Evolutionary conservation across 2,113 vertebrate genomes (phyloP).

Genomic region (Ictalurus furcatus): DNA sequence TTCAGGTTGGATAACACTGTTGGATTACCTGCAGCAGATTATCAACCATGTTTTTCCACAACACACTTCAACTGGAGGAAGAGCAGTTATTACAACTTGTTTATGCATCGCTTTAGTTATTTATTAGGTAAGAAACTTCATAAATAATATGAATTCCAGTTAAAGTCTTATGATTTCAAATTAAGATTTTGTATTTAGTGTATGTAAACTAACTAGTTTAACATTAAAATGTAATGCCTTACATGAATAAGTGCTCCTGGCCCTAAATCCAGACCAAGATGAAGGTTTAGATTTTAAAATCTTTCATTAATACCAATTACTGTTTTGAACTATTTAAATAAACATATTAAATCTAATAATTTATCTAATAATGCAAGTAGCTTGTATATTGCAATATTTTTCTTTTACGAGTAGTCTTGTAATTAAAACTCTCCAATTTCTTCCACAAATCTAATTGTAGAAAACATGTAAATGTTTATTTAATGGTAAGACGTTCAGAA

Average conservation of each 20-base stretch:
- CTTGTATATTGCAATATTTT: not conserved
- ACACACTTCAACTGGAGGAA: conserved; percentile 54
- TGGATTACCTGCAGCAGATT: conserved; percentile 61
- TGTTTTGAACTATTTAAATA: no score
- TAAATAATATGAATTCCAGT: not conserved
- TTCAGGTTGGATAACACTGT: not conserved
- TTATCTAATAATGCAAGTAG: not conserved
- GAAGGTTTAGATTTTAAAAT: not conserved
- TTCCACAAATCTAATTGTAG: not conserved
- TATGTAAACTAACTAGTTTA: not conserved
- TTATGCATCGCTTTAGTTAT: conserved; percentile 32
- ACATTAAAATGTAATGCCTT: not conserved
- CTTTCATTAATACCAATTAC: not conserved
- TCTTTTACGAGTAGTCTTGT: not conserved
- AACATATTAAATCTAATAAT: not conserved
- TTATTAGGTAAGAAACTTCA: conserved; percentile 61
- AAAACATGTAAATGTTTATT: not conserved
- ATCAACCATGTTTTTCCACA: conserved; percentile 56
- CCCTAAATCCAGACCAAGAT: not conserved
- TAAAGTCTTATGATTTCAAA: not conserved
- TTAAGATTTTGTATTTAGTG: not conserved
- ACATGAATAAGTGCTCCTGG: not conserved
- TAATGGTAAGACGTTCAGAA: not conserved
- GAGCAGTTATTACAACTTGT: conserved; percentile 46
- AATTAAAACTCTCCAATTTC: not conserved